Evolutionary conservation across 2,113 vertebrate species (phyloP).

Genomic region (Aptenodytes patagonicus): DNA sequence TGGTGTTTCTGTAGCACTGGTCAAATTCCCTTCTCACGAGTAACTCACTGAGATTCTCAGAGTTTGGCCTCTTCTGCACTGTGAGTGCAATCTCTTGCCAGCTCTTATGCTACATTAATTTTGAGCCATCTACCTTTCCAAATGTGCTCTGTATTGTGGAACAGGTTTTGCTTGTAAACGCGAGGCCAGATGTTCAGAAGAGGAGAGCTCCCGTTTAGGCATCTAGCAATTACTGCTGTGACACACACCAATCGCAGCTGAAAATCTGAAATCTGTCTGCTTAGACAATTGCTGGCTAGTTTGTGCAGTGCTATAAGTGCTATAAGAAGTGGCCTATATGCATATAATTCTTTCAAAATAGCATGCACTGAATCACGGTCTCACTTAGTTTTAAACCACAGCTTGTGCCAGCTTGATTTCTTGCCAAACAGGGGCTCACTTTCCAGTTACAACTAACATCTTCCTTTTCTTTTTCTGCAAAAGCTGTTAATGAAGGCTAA

Average conservation of each 20-base stretch:
- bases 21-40: not conserved
- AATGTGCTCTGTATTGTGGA: not conserved
- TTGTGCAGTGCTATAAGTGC: not conserved
- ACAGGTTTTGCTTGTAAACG: constrained; percentile 36
- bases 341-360: not conserved
- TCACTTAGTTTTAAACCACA: not conserved
- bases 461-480: not conserved
- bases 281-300: not conserved
- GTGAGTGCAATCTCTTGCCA: not conserved
- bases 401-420: not conserved
- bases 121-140: constrained; percentile 29
- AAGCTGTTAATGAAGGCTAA: not conserved
- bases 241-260: not conserved
- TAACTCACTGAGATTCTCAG: not conserved
- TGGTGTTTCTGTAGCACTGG: not conserved
- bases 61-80: not conserved
- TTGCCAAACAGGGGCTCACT: not conserved
- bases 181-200: constrained; percentile 28
- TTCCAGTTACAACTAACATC: not conserved
- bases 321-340: not conserved
- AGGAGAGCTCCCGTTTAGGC: constrained; percentile 20
- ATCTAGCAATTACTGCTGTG: constrained; percentile 11
- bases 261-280: not conserved
- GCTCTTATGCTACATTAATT: not conserved
- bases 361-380: not conserved